Evolutionary conservation across 2,113 vertebrate genomes (phyloP), one percentile per base, ranked within the genome.

Genomic region (Antennarius striatus): DNA sequence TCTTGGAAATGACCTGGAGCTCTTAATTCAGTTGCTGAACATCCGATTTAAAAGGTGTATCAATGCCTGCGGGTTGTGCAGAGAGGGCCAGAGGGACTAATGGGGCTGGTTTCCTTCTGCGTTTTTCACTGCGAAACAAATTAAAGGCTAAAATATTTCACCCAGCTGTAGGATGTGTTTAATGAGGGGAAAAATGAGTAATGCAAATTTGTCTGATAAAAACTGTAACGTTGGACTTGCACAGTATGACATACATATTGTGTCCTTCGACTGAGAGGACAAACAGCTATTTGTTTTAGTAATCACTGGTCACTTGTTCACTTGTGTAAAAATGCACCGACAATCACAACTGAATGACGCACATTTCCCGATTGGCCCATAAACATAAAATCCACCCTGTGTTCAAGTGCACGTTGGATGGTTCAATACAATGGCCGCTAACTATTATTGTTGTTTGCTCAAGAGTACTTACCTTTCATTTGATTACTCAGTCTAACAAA

Each of bases 391-490:
- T 68, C 6, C 0, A 14, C 49, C 55, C 39, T 56, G 17, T 39
- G 68, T 70, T 88, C 77, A 73, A 88, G 82, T 80, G 75, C 56
- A 54, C 47, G 49, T 48, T 63, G 68, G 69, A 59, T 71, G 66
- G 64, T 69, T 77, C 51, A 65, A 43, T 59, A 84, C 83, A 88
- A 87, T 79, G 70, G 54, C 50, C 62, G 54, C 67, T 32, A 69
- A 76, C 74, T 82, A 83, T 80, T 75, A 66, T 57, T 81, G 45
- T 65, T 88, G 64, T 87, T 82, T 82, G 32, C 60, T 81, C 52
- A 45, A 89, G 85, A 71, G 85, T 81, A 58, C 87, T 87, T 85
- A 73, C 51, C 46, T 83, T 80, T 78, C 52, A 86, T 85, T 78
- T 63, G 64, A 87, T 87, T 84, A 71, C 76, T 55, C 51, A 28